Evolutionary conservation across 2,797 vertebrate species (phyloP).

Genomic region (Oceanodroma leucorhoa): DNA sequence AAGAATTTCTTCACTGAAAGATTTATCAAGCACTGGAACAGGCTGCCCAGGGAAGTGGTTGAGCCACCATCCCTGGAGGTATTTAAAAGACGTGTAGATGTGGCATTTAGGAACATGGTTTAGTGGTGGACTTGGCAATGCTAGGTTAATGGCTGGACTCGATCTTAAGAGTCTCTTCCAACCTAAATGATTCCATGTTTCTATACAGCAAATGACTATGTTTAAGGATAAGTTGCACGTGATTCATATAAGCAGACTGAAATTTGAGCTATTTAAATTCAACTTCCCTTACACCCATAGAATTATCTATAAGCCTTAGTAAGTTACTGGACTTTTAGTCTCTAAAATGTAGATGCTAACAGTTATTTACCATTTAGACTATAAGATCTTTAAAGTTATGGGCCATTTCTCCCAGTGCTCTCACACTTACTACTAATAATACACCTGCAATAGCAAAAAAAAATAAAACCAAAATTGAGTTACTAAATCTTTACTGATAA

Average conservation of each 20-base stretch:
- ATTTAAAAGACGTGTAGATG: not conserved
- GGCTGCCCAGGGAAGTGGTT: not conserved
- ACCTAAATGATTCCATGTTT: not conserved
- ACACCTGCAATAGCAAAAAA: not conserved
- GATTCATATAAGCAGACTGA: not conserved
- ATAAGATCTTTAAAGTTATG: not conserved
- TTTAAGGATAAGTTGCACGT: not conserved
- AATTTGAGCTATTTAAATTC: not conserved
- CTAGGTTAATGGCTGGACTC: not conserved
- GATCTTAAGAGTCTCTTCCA: not conserved
- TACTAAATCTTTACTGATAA: not conserved
- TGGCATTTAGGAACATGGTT: not conserved
- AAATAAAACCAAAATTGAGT: not conserved
- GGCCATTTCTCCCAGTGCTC: not conserved
- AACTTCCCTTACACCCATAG: not conserved
- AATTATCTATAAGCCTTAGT: not conserved
- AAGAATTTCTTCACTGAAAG: not conserved
- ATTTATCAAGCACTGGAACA: not conserved
- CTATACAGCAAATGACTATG: not conserved
- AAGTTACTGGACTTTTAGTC: not conserved
- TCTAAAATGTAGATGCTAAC: not conserved
- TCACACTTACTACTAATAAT: not conserved
- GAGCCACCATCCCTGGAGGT: not conserved
- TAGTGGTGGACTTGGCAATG: not conserved
- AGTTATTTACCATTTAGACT: not conserved